A percentile compares a stretch with the other conserved stretches of the same genome.
Conservation (phyloP, 2,888 invertebrate species). For the Macrosiphum euphorbiae region DNA sequence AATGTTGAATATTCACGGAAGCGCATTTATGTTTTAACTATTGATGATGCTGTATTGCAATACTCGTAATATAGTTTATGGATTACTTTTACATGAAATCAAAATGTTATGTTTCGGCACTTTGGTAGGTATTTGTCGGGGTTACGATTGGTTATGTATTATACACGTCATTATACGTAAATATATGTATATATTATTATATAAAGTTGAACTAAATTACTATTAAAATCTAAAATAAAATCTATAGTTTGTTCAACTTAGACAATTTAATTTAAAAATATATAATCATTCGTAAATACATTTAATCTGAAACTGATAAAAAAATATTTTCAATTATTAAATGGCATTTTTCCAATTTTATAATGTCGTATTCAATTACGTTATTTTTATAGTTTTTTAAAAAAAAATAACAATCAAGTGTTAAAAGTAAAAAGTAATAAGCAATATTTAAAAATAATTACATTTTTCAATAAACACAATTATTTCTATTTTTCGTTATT, state of each 20-base stretch:
- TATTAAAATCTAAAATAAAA: neutral
- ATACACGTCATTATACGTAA: neutral
- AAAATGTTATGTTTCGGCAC: neutral
- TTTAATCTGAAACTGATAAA: neutral
- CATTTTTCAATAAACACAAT: neutral
- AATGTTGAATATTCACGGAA: neutral
- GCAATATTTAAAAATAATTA: neutral
- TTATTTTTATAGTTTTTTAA: neutral
- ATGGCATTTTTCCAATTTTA: conserved; percentile 28
- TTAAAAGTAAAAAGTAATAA: neutral
- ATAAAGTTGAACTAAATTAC: neutral
- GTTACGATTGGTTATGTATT: neutral
- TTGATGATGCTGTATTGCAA: neutral
- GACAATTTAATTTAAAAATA: neutral
- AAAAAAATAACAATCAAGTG: neutral
- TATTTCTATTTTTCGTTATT: neutral
- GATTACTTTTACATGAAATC: neutral
- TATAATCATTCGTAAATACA: neutral
- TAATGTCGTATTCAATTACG: neutral
- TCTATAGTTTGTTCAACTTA: neutral
- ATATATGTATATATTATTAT: neutral
- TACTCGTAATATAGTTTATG: neutral
- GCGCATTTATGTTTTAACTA: neutral
- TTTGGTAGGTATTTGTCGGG: neutral
- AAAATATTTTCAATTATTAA: conserved; percentile 16